phyloP scores from a whole-genome alignment of 2,113 vertebrate genomes.

The Neotoma lepida region DNA sequence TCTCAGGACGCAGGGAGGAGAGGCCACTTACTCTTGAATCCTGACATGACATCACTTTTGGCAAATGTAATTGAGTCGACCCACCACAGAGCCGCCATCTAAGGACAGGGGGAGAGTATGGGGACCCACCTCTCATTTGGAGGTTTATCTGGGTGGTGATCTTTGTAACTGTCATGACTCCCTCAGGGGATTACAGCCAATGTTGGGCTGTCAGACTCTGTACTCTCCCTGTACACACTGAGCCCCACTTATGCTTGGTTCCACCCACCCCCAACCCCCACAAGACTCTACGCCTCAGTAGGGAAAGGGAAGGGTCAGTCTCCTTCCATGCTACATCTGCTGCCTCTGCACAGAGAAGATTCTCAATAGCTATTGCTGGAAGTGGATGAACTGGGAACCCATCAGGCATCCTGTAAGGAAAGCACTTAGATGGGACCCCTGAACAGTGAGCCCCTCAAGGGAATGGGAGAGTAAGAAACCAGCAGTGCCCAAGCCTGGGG shows the following conservation, averaged over 20 bases:
- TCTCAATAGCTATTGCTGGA: not conserved
- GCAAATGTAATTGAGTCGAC: not conserved
- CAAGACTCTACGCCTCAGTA: not conserved
- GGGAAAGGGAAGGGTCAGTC: not conserved
- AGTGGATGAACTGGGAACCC: not conserved
- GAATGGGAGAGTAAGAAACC: not conserved
- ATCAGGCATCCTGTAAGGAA: not conserved
- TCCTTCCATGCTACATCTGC: not conserved
- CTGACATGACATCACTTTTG: not conserved
- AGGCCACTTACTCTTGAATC: not conserved
- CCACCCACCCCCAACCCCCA: accelerated
- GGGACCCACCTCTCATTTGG: not conserved
- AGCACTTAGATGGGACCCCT: not conserved
- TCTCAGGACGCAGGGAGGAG: not conserved
- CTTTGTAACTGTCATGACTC: not conserved
- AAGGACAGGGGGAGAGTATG: not conserved
- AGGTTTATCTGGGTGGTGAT: not conserved
- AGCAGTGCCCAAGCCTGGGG: not conserved
- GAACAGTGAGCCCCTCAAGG: not conserved
- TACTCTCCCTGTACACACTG: not conserved
- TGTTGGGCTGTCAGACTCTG: not conserved
- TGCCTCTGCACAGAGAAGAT: not conserved
- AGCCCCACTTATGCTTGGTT: no score
- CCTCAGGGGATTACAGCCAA: not conserved
- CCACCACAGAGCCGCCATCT: not conserved